These are phyloP conservation scores for Urocitellus parryii DNA, from an alignment of 2,113 vertebrate species.

Conservation along the genomic window DNA sequence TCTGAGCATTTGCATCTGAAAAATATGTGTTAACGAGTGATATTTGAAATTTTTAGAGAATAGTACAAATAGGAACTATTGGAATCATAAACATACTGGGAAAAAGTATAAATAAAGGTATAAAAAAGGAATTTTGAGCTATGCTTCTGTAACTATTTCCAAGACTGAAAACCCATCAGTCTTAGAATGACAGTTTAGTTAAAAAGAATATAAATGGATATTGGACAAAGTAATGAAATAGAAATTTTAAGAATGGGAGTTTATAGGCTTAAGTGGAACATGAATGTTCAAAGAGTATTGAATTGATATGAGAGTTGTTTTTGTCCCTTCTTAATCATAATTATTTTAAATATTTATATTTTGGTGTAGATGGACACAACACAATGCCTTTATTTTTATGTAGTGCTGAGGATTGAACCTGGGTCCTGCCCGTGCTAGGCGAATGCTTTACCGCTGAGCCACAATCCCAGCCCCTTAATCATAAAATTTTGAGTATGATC, in stretches of 20 bases:
- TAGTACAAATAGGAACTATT: conserved; percentile 87
- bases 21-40: conserved; percentile 86
- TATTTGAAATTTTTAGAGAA: conserved; percentile 86
- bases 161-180: neutral
- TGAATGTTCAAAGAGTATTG: neutral
- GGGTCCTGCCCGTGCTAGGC: too few relatives aligned
- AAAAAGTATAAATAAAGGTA: neutral
- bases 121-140: neutral
- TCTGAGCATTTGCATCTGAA: conserved; percentile 87
- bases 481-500: neutral
- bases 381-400: too few relatives aligned
- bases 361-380: too few relatives aligned
- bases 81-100: conserved; percentile 68
- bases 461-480: neutral
- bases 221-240: conserved; percentile 21
- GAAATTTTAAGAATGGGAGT: neutral
- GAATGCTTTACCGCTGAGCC: too few relatives aligned
- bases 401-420: too few relatives aligned
- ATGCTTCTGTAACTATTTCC: neutral
- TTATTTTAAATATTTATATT: neutral
- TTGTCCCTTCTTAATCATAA: neutral
- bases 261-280: neutral
- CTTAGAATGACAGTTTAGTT: neutral
- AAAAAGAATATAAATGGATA: neutral
- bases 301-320: neutral